These are phyloP conservation scores for Maconellicoccus hirsutus DNA, from an alignment of 1,140 invertebrate genomes.

Conservation along the genomic window DNA sequence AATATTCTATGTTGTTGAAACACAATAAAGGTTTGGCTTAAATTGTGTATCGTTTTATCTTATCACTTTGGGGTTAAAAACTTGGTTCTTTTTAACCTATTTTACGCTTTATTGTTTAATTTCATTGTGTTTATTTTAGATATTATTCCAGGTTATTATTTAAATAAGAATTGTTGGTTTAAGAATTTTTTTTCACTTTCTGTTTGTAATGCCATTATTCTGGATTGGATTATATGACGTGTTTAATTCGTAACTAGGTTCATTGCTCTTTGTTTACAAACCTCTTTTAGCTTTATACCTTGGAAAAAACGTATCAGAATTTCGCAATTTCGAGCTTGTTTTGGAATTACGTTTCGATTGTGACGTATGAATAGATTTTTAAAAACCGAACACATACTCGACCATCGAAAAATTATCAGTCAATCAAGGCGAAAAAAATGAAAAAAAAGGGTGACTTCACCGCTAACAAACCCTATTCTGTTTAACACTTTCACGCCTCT, in stretches of 20 bases:
- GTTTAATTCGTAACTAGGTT: slow-evolving; percentile 11
- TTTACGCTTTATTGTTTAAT: slow-evolving; percentile 19
- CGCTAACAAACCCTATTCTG: slow-evolving; percentile 20
- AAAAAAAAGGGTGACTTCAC: slow-evolving; percentile 14
- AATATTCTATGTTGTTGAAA: not conserved
- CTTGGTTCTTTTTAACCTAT: slow-evolving; percentile 12
- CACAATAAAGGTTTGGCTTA: slow-evolving; percentile 17
- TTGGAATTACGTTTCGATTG: no score
- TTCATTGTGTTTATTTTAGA: slow-evolving; percentile 18
- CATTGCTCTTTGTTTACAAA: not conserved
- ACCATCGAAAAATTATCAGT: not conserved
- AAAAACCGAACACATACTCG: no score
- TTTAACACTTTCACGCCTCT: slow-evolving; percentile 18
- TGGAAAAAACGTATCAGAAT: no score
- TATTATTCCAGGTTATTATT: slow-evolving; percentile 22
- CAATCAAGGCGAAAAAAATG: not conserved
- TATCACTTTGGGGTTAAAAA: not conserved
- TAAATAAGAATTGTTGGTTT: slow-evolving; percentile 16
- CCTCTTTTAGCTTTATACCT: not conserved
- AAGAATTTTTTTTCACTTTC: not conserved
- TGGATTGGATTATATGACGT: not conserved
- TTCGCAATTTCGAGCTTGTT: no score
- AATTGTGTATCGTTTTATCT: slow-evolving; percentile 15
- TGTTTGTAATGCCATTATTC: slow-evolving; percentile 16
- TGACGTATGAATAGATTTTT: no score